phyloP scores from a whole-genome alignment of 2,888 invertebrate species.

The Nemurella pictetii region DNA sequence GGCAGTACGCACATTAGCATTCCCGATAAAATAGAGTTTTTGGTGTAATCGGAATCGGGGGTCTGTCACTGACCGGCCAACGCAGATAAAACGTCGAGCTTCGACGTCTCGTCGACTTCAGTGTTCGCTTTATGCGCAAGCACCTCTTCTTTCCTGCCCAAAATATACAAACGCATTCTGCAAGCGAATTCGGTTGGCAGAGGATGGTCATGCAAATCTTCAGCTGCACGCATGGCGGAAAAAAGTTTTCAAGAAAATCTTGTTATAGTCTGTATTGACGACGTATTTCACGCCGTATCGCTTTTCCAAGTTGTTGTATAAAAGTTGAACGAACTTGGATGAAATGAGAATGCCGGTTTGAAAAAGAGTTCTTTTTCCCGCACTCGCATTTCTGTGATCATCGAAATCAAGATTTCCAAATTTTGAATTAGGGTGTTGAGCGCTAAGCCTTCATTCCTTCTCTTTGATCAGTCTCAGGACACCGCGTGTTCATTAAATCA shows the following conservation, averaged over 20 bases:
- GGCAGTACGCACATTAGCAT: too few species aligned
- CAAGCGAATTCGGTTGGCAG: neutral
- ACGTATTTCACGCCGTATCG: too few species aligned
- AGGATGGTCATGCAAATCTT: neutral
- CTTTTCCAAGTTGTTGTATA: neutral
- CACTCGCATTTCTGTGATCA: neutral
- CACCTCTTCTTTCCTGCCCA: too few species aligned
- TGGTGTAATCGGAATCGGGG: too few species aligned
- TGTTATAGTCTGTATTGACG: too few species aligned
- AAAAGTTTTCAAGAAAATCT: too few species aligned
- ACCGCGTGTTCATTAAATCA: neutral
- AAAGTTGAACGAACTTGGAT: neutral
- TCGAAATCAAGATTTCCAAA: neutral
- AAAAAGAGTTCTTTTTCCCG: neutral
- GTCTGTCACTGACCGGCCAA: too few species aligned
- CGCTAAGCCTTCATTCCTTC: neutral
- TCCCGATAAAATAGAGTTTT: too few species aligned
- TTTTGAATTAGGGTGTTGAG: neutral
- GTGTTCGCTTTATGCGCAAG: too few species aligned
- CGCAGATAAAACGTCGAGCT: too few species aligned
- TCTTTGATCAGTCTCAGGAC: neutral
- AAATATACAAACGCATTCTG: neutral
- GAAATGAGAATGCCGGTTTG: neutral
- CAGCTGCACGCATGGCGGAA: neutral
- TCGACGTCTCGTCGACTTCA: too few species aligned